phyloP scores from a whole-genome alignment of 2,113 vertebrate species.

The Lampris megalopsis region DNA sequence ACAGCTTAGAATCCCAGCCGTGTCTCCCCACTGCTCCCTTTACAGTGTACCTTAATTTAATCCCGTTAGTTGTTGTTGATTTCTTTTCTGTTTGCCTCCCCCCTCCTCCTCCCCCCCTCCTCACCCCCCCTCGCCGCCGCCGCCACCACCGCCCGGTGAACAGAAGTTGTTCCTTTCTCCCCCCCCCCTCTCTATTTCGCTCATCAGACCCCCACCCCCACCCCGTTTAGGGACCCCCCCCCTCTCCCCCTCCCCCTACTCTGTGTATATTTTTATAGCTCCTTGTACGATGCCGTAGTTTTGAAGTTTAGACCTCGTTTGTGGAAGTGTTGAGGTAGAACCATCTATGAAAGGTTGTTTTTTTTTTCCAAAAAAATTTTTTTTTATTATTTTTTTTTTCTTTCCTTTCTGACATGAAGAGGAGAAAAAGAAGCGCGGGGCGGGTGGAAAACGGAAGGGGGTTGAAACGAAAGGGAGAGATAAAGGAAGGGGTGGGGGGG shows the following conservation, averaged over 20 bases:
- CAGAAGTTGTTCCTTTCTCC: constrained; percentile 65
- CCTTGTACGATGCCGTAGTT: constrained; percentile 85
- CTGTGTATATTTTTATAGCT: constrained; percentile 87
- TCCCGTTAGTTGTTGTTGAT: constrained; percentile 47
- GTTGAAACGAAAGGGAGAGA: constrained; percentile 56
- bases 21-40: constrained; percentile 57
- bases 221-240: constrained; percentile 47
- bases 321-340: constrained; percentile 88
- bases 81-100: constrained; percentile 41
- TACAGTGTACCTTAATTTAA: constrained; percentile 83
- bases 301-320: constrained; percentile 86
- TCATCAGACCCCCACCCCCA: constrained; percentile 29
- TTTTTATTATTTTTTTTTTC: constrained; percentile 43
- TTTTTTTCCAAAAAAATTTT: too few species aligned
- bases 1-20: constrained; percentile 61
- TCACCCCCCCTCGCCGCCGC: too few species aligned
- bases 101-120: too few species aligned
- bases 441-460: background rate
- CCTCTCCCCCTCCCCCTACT: constrained; percentile 67
- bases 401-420: constrained; percentile 63
- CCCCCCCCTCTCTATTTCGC: constrained; percentile 50
- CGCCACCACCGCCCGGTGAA: too few species aligned
- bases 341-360: constrained; percentile 75
- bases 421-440: constrained; percentile 48
- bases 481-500: constrained; percentile 41